A percentile compares a stretch with the other conserved stretches of the same genome.
Conservation (phyloP, 2,113 vertebrate species). For the Lepidiolamprologus cunningtoni region DNA sequence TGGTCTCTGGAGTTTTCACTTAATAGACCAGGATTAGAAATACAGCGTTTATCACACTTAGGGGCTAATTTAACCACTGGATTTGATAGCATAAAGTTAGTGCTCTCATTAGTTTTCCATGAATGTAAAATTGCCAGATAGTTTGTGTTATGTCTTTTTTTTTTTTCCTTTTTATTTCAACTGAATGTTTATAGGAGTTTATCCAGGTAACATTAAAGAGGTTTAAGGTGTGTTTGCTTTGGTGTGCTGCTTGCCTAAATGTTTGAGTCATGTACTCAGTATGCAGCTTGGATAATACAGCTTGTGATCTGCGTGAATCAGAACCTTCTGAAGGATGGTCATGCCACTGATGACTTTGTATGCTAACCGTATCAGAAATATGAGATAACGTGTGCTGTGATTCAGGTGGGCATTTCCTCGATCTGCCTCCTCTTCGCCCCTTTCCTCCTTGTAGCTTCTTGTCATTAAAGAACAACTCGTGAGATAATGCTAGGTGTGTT, state of each 20-base stretch:
- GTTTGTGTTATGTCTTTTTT: neutral
- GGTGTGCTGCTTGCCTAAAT: neutral
- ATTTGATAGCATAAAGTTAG: neutral
- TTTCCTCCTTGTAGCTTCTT: neutral
- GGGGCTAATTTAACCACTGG: neutral
- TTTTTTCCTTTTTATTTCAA: neutral
- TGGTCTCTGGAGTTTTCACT: neutral
- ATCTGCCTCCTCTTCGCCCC: neutral
- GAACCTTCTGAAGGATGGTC: neutral
- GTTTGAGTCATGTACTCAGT: neutral
- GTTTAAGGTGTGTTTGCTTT: neutral
- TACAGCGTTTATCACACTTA: neutral
- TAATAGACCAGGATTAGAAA: neutral
- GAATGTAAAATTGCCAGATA: neutral
- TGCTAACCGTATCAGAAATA: neutral
- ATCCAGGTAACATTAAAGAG: neutral
- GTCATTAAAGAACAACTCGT: neutral
- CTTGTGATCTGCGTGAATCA: neutral
- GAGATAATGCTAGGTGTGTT: conserved; percentile 33
- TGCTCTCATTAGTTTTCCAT: neutral
- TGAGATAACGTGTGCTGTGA: neutral
- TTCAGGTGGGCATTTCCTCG: neutral
- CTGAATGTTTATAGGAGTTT: neutral
- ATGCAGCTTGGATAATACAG: neutral
- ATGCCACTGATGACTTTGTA: neutral